Evolutionary conservation across 1,140 invertebrate genomes (phyloP).

Genomic region (Cotesia vestalis): DNA sequence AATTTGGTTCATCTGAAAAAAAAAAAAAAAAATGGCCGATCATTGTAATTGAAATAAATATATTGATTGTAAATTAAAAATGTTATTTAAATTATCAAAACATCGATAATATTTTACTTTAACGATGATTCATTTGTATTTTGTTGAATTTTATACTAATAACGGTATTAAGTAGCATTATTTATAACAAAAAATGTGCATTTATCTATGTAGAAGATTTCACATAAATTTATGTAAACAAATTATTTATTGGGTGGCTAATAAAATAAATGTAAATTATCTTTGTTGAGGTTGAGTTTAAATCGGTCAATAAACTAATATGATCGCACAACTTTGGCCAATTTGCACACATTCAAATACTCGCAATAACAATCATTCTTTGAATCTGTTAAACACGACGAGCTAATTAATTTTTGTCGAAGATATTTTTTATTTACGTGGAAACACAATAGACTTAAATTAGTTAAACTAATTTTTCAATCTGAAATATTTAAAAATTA

Average conservation of each 20-base stretch:
- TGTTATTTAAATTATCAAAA: neutral
- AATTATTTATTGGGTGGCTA: neutral
- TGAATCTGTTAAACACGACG: neutral
- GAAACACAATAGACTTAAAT: neutral
- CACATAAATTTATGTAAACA: constrained; percentile 1
- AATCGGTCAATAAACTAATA: constrained; percentile 1
- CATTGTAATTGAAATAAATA: constrained; percentile 34
- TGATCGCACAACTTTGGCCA: constrained; percentile 22
- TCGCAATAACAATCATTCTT: neutral
- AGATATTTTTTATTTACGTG: constrained; percentile 3
- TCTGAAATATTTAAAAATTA: neutral
- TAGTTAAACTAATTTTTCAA: neutral
- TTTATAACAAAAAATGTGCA: neutral
- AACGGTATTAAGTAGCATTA: neutral
- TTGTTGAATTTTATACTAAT: neutral
- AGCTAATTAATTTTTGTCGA: constrained; percentile 1
- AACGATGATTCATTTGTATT: constrained; percentile 1
- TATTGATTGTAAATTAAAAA: constrained; percentile 31
- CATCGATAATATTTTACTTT: constrained; percentile 18
- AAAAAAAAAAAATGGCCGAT: constrained; percentile 6
- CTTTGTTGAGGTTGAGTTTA: neutral
- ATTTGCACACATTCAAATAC: constrained; percentile 5
- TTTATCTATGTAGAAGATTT: neutral
- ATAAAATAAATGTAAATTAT: neutral
- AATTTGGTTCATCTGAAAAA: no score